These are phyloP conservation scores for Agrotis ipsilon DNA, from an alignment of 2,888 invertebrate species.

Conservation along the genomic window DNA sequence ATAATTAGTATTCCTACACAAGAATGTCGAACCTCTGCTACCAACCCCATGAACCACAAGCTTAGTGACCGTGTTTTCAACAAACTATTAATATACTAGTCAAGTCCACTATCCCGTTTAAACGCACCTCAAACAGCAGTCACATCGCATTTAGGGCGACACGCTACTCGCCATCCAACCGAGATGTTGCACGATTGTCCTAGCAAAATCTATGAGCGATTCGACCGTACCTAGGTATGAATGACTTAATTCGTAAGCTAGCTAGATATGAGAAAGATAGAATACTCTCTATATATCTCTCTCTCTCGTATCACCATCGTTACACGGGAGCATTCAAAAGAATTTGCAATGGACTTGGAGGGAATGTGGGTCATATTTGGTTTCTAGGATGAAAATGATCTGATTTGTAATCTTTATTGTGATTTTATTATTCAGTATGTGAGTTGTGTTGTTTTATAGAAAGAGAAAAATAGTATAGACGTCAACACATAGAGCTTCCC, in stretches of 20 bases:
- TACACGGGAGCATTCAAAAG: background rate
- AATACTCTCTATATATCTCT: no score
- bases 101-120: constrained; percentile 8
- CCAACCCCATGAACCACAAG: no score
- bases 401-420: no score
- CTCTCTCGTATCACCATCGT: no score
- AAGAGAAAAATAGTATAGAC: no score
- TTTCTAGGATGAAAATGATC: no score
- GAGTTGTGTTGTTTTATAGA: no score
- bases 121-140: constrained; percentile 36
- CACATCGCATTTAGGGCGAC: constrained; percentile 67
- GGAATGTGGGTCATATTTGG: background rate
- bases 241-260: constrained; percentile 2
- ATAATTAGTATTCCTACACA: no score
- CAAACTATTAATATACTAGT: background rate
- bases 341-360: background rate
- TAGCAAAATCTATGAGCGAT: constrained; percentile 46
- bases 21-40: no score
- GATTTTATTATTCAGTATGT: no score
- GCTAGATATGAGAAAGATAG: background rate
- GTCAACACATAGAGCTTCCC: no score
- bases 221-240: background rate
- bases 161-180: constrained; percentile 51
- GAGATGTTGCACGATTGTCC: constrained; percentile 58
- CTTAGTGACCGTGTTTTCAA: no score